phyloP scores from a whole-genome alignment of 92 coral and sea anemone genomes.

The Phenganax subtilis region DNA sequence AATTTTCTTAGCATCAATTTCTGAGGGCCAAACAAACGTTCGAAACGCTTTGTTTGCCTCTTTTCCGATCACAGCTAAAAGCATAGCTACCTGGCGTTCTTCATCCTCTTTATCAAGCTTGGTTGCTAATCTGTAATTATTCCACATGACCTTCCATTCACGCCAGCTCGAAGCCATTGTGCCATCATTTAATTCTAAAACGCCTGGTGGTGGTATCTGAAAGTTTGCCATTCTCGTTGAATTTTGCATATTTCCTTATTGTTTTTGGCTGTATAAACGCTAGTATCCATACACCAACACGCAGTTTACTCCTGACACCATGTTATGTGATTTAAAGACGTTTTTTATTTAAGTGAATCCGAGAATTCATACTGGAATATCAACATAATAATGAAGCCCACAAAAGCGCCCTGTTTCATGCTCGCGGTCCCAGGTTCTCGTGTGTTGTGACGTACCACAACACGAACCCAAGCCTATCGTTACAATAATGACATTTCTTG shows the following conservation, averaged over 20 bases:
- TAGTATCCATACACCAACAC: background rate
- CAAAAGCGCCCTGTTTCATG: too few species aligned
- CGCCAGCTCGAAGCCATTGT: constrained; percentile 27
- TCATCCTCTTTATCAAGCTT: constrained; percentile 42
- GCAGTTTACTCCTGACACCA: too few species aligned
- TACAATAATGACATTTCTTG: too few species aligned
- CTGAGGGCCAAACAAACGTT: constrained; percentile 42
- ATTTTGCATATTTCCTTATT: background rate
- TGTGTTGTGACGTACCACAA: too few species aligned
- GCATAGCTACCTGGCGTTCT: constrained; percentile 39
- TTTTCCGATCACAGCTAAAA: constrained; percentile 39
- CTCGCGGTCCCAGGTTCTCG: too few species aligned
- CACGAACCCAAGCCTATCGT: too few species aligned
- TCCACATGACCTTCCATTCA: constrained; percentile 36
- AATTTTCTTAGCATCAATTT: constrained; percentile 13
- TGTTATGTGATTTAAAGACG: too few species aligned
- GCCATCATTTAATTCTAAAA: constrained; percentile 39
- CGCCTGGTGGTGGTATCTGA: constrained; percentile 53
- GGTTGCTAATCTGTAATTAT: constrained; percentile 34
- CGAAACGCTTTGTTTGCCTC: constrained; percentile 45
- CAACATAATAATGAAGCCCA: too few species aligned
- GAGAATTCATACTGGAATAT: too few species aligned
- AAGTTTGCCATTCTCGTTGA: constrained; percentile 35
- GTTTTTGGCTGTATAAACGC: background rate
- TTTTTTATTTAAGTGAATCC: too few species aligned